Base-by-base conservation (phyloP, 2,888 invertebrate genomes). In the Pristionchus exspectatus region DNA sequence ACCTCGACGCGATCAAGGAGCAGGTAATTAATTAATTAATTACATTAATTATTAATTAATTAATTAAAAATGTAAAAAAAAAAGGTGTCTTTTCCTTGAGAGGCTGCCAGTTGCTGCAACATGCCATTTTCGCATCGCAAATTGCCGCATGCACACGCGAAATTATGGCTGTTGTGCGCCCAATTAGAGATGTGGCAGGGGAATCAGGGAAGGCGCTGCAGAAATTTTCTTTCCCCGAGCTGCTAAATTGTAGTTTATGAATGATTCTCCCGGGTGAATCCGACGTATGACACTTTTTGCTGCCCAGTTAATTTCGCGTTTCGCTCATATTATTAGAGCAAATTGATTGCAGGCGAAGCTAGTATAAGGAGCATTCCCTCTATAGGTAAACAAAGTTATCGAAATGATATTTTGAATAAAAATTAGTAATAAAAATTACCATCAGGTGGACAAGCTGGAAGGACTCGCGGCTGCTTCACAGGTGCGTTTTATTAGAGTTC, bases 1-100 rank as follows among this genome's bases (percentile, higher is more conserved):
- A 93, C 44, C 88, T 93, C 18, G 89, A 89, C 27, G 91, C 90
- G 63, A 74, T 93, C 18, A 72, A 92, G 30, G 93, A 93, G 54
- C 91, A 92, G 90, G 93, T 93, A 84, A 33, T 56, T 27, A 59
- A 44, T 38, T 77, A 38, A 74, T 38, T 74, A 38, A 27, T 77
- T 21, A 77, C 33, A 12, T 44, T 24, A 21, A 50, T 44, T 44
- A n/a, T 69, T n/a, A 27, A 24, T 77, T 30, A 30, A 72, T 69
- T 59, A 10, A 50, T 7, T 50, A 10, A 10, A 59, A 16, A 59
- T 59, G 12, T 21, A 59, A 24, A 21, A 59, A 59, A 4, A 59
- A 59, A 59, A 59, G 5, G 18, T 9, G 24, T 18, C 16, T 7
- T 18, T 14, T 24, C 18, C 59, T 24, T 24, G 18, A 18, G 59